Evolutionary conservation across 1,140 invertebrate genomes (phyloP).

Genomic region (Amphibalanus amphitrite): DNA sequence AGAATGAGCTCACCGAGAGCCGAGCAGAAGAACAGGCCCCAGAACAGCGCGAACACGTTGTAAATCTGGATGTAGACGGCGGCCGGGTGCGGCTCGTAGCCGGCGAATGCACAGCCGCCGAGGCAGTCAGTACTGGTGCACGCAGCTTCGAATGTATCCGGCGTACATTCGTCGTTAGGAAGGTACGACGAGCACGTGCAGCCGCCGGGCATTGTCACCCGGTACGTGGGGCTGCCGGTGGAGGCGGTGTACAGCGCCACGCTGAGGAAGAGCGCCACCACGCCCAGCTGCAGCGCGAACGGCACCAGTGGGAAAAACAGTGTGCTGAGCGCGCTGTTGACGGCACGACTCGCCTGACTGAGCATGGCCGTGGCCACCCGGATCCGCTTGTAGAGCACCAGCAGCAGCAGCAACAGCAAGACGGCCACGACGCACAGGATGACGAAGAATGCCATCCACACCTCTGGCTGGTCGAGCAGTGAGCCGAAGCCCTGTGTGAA

Average conservation of each 20-base stretch:
- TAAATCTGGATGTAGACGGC: conserved; percentile 35
- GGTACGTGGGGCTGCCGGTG: conserved; percentile 40
- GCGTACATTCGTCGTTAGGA: not conserved
- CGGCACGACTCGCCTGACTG: conserved; percentile 64
- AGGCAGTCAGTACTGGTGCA: not conserved
- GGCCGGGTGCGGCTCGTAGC: not conserved
- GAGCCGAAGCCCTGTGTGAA: conserved; percentile 31
- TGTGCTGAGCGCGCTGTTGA: conserved; percentile 61
- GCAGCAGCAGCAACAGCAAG: conserved; percentile 52
- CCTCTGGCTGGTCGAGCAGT: conserved; percentile 36
- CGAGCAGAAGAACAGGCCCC: conserved; percentile 73
- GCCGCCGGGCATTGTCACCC: conserved; percentile 22
- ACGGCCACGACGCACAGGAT: conserved; percentile 40
- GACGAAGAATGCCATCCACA: conserved; percentile 57
- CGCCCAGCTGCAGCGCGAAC: conserved; percentile 56
- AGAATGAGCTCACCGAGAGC: conserved; percentile 82
- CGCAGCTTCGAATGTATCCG: not conserved
- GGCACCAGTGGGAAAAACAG: conserved; percentile 81
- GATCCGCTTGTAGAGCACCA: conserved; percentile 70
- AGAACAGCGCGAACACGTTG: conserved; percentile 76
- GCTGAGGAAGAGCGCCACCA: conserved; percentile 50
- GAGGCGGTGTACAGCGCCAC: conserved; percentile 51
- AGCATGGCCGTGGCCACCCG: conserved; percentile 77
- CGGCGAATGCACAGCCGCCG: not conserved
- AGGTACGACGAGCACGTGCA: not conserved